Percentiles rank a stretch among this genome's conserved stretches.
Conservation (phyloP, 2,888 invertebrate species). For the Neoaliturus tenellus region DNA sequence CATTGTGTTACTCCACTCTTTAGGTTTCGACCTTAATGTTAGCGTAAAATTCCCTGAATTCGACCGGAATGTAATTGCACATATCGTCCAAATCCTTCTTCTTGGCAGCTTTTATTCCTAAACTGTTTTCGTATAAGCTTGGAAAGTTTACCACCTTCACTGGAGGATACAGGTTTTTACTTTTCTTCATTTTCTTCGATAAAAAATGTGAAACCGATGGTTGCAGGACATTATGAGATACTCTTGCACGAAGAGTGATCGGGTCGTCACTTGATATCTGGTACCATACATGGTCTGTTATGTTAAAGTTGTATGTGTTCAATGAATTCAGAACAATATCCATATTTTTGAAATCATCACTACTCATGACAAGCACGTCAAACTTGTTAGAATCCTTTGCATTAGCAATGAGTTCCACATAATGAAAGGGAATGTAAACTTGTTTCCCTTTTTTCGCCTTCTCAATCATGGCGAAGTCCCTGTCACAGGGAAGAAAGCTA, state of each 20-base stretch:
- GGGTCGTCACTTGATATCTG: constrained; percentile 61
- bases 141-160: constrained; percentile 39
- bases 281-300: constrained; percentile 62
- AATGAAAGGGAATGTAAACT: constrained; percentile 61
- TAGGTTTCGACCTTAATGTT: constrained; percentile 11
- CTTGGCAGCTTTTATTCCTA: constrained; percentile 38
- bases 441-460: constrained; percentile 57
- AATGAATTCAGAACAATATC: constrained; percentile 55
- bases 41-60: constrained; percentile 32
- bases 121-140: neutral
- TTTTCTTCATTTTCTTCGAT: constrained; percentile 28
- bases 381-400: constrained; percentile 58
- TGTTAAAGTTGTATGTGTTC: constrained; percentile 61
- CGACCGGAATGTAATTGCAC: constrained; percentile 34
- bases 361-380: constrained; percentile 45
- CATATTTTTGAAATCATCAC: constrained; percentile 59
- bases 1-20: neutral
- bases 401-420: constrained; percentile 61
- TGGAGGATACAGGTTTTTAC: neutral
- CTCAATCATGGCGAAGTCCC: constrained; percentile 59
- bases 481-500: constrained; percentile 64
- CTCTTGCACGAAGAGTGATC: constrained; percentile 21
- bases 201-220: constrained; percentile 32
- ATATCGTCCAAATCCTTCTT: constrained; percentile 53
- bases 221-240: constrained; percentile 44